These are phyloP conservation scores for Pandemis cinnamomeana DNA, from an alignment of 2,888 invertebrate genomes.

Conservation along the genomic window DNA sequence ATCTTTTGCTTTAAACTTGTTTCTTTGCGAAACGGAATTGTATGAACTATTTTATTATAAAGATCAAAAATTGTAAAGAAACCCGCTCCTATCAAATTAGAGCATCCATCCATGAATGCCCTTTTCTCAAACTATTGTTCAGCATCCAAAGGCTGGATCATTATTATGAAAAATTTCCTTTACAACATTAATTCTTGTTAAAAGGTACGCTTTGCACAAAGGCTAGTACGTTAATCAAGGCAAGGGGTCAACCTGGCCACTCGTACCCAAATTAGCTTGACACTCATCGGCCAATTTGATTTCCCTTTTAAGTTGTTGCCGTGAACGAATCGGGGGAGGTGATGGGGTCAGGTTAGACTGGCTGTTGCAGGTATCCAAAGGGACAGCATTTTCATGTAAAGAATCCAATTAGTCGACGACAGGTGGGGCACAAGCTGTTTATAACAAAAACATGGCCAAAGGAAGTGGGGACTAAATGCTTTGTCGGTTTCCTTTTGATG, in stretches of 20 bases:
- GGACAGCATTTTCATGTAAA: slow-evolving; percentile 71
- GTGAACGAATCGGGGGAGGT: slow-evolving; percentile 43
- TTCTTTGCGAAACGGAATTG: too few relatives aligned
- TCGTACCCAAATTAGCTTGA: slow-evolving; percentile 53
- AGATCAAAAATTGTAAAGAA: neutral
- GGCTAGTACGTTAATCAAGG: slow-evolving; percentile 69
- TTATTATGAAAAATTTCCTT: slow-evolving; percentile 4
- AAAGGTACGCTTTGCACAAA: slow-evolving; percentile 60
- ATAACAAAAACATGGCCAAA: slow-evolving; percentile 59
- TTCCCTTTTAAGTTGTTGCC: slow-evolving; percentile 41
- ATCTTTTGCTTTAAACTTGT: too few relatives aligned
- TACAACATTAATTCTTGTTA: slow-evolving; percentile 61
- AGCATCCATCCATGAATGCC: neutral
- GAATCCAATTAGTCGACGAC: slow-evolving; percentile 75
- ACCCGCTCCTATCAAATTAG: neutral
- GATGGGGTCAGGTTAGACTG: slow-evolving; percentile 54
- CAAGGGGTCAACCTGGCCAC: slow-evolving; percentile 57
- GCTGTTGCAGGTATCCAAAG: slow-evolving; percentile 53
- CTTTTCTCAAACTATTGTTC: neutral
- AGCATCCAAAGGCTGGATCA: neutral
- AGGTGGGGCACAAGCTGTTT: slow-evolving; percentile 61
- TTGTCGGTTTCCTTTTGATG: slow-evolving; percentile 51
- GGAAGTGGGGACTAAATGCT: slow-evolving; percentile 48
- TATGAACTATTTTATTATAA: too few relatives aligned
- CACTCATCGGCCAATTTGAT: slow-evolving; percentile 47